phyloP scores from a whole-genome alignment of 2,797 vertebrate species.

The Syngnathus acus region DNA sequence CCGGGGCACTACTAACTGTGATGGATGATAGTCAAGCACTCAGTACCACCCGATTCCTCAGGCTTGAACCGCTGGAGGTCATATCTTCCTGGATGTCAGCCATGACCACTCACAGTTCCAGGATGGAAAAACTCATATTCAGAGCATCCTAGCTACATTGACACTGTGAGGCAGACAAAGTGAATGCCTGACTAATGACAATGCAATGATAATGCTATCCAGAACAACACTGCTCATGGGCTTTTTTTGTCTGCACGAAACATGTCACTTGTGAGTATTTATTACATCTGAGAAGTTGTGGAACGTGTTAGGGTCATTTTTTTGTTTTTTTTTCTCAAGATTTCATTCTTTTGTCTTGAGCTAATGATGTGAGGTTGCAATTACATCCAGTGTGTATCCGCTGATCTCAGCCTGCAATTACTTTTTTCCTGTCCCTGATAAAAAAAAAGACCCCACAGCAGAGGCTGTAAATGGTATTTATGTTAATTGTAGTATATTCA shows the following conservation, averaged over 20 bases:
- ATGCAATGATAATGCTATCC: conserved; percentile 37
- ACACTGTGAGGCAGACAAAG: conserved; percentile 36
- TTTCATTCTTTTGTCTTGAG: conserved; percentile 35
- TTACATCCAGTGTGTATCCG: conserved; percentile 27
- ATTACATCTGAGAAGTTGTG: conserved; percentile 46
- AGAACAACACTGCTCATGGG: conserved; percentile 28
- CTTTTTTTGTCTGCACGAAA: conserved; percentile 21
- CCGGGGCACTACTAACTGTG: conserved; percentile 22
- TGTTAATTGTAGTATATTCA: neutral
- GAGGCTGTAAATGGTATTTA: neutral
- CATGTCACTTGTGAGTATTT: conserved; percentile 6
- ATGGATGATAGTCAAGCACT: conserved; percentile 43
- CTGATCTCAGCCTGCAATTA: conserved; percentile 38
- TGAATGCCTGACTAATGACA: conserved; percentile 39
- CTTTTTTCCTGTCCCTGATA: conserved; percentile 18
- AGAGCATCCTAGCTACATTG: conserved; percentile 38
- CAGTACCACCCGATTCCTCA: conserved; percentile 36
- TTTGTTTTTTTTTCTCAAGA: conserved; percentile 16
- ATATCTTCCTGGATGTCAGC: conserved; percentile 33
- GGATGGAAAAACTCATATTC: conserved; percentile 42
- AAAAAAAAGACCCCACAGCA: conserved; percentile 10
- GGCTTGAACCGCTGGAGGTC: conserved; percentile 43
- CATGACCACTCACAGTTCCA: conserved; percentile 28
- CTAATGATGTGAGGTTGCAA: conserved; percentile 39
- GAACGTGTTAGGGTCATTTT: conserved; percentile 22